A percentile compares a stretch with the other conserved stretches of the same genome.
Evolutionary conservation across 2,113 vertebrate genomes (phyloP).

Genomic region (Cepphus grylle): DNA sequence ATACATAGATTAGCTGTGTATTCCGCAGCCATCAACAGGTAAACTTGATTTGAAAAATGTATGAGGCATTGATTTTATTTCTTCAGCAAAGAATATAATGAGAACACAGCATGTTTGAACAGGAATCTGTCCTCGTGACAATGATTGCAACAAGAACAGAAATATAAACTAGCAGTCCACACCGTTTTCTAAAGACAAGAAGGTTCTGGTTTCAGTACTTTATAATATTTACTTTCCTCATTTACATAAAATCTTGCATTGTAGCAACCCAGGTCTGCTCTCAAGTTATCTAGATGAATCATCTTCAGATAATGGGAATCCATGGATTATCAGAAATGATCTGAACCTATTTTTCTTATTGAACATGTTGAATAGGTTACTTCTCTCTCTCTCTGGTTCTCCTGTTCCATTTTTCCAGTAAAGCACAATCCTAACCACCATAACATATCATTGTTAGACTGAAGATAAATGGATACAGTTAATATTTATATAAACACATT

Average conservation of each 20-base stretch:
- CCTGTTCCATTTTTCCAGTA: background rate
- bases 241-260: background rate
- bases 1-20: background rate
- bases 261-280: background rate
- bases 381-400: background rate
- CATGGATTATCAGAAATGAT: background rate
- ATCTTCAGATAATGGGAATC: background rate
- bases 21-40: background rate
- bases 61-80: conserved; percentile 35
- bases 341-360: background rate
- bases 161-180: background rate
- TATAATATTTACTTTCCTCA: background rate
- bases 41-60: conserved; percentile 8
- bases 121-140: background rate
- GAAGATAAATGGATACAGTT: background rate
- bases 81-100: background rate
- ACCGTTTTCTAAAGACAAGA: background rate
- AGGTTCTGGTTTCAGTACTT: background rate
- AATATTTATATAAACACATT: background rate
- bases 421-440: background rate
- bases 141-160: background rate
- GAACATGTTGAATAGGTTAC: background rate
- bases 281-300: background rate
- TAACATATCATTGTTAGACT: rapidly evolving
- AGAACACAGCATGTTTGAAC: background rate